Conservation (phyloP, 2,797 vertebrate species). For the Todus mexicanus region DNA sequence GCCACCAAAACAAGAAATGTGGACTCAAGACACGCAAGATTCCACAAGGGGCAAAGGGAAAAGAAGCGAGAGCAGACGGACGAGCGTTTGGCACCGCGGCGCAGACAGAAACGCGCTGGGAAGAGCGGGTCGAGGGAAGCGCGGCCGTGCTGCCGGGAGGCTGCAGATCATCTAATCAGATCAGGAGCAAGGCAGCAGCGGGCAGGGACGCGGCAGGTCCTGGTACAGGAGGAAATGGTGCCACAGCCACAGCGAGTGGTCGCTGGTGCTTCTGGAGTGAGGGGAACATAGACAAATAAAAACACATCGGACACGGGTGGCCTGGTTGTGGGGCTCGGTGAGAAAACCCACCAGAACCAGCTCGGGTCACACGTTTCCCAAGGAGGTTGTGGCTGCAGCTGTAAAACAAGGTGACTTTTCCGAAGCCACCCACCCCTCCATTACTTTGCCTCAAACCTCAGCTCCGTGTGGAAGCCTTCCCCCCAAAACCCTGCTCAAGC, state of each 20-base stretch:
- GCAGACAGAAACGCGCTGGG: neutral
- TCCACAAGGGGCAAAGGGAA: neutral
- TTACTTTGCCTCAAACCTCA: neutral
- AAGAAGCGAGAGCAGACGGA: neutral
- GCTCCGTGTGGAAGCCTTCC: neutral
- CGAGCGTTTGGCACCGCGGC: neutral
- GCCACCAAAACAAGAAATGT: neutral
- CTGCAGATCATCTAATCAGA: neutral
- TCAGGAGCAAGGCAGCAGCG: neutral
- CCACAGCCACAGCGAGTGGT: neutral
- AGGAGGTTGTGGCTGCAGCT: neutral
- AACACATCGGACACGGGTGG: accelerated
- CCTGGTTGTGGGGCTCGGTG: neutral
- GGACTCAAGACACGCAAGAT: neutral
- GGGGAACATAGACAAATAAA: neutral
- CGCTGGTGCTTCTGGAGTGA: accelerated
- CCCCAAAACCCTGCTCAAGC: neutral
- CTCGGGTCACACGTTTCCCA: neutral
- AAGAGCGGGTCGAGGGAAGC: neutral
- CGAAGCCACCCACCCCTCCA: neutral
- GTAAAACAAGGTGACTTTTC: neutral
- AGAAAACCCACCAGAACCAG: neutral
- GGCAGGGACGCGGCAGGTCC: neutral
- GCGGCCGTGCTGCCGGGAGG: neutral
- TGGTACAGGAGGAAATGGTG: neutral